These are phyloP conservation scores for Leucophenga maculata DNA, from an alignment of 2,888 invertebrate genomes.

Conservation along the genomic window DNA sequence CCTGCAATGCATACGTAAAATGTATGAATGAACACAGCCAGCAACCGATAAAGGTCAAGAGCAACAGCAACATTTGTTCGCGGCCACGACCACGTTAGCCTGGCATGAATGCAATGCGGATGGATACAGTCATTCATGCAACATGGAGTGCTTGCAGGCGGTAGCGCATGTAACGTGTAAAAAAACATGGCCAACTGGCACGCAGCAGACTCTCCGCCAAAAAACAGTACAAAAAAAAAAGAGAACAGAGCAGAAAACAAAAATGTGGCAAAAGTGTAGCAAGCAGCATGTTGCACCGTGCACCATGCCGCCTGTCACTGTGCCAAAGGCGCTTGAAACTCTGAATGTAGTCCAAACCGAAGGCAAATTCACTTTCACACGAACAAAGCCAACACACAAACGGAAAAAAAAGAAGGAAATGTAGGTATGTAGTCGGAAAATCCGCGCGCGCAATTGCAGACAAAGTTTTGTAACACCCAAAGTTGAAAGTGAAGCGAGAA, in stretches of 20 bases:
- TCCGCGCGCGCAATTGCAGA: background rate
- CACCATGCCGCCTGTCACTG: constrained; percentile 10
- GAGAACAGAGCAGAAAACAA: background rate
- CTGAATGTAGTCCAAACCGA: constrained; percentile 10
- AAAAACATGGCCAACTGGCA: constrained; percentile 1
- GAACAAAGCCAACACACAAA: background rate
- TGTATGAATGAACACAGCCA: background rate
- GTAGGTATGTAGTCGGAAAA: background rate
- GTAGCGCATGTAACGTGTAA: background rate
- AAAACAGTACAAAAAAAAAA: background rate
- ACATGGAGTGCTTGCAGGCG: constrained; percentile 6
- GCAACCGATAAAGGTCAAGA: constrained; percentile 9
- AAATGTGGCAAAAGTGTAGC: background rate
- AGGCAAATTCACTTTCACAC: constrained; percentile 23
- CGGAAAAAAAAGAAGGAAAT: background rate
- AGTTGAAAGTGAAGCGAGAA: background rate
- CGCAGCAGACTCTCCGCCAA: constrained; percentile 8
- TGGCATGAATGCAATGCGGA: constrained; percentile 6
- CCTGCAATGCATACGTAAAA: too few relatives aligned
- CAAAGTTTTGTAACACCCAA: constrained; percentile 19
- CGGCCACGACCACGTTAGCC: background rate
- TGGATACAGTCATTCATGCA: background rate
- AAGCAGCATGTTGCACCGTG: too few relatives aligned
- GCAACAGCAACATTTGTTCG: constrained; percentile 5
- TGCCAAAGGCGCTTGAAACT: constrained; percentile 7